Evolutionary conservation across 1,140 invertebrate genomes (phyloP).

Genomic region (Drosophila asahinai): DNA sequence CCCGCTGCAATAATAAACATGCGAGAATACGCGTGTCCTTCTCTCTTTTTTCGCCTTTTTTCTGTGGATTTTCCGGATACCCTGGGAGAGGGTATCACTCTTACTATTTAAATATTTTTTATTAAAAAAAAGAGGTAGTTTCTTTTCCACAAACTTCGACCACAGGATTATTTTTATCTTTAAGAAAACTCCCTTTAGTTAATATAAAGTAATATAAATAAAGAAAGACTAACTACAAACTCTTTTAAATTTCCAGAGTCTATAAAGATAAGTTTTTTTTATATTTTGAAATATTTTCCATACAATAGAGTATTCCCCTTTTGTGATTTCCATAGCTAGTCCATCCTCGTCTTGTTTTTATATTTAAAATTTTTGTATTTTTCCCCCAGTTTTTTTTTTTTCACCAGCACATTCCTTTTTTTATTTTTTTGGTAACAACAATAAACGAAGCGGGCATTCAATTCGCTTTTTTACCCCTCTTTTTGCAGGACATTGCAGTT

Average conservation of each 20-base stretch:
- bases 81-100: not conserved
- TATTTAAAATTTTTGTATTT: too few relatives aligned
- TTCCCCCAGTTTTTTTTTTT: slow-evolving; percentile 2
- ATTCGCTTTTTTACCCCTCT: not conserved
- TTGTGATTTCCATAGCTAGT: too few relatives aligned
- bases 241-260: too few relatives aligned
- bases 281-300: too few relatives aligned
- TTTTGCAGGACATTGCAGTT: slow-evolving; percentile 21
- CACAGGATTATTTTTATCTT: too few relatives aligned
- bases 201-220: too few relatives aligned
- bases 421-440: slow-evolving; percentile 27
- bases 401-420: not conserved
- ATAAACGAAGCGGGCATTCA: slow-evolving; percentile 24
- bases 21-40: slow-evolving; percentile 67
- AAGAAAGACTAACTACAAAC: too few relatives aligned
- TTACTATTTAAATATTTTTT: not conserved
- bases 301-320: not conserved
- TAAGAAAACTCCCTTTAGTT: too few relatives aligned
- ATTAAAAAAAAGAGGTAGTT: too few relatives aligned
- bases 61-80: not conserved
- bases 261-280: not conserved
- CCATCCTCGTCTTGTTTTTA: too few relatives aligned
- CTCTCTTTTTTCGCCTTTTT: not conserved
- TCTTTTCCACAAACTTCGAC: too few relatives aligned
- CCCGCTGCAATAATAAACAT: slow-evolving; percentile 71